Conservation (phyloP, 2,113 vertebrate species). For the Myiagra hebetior region DNA sequence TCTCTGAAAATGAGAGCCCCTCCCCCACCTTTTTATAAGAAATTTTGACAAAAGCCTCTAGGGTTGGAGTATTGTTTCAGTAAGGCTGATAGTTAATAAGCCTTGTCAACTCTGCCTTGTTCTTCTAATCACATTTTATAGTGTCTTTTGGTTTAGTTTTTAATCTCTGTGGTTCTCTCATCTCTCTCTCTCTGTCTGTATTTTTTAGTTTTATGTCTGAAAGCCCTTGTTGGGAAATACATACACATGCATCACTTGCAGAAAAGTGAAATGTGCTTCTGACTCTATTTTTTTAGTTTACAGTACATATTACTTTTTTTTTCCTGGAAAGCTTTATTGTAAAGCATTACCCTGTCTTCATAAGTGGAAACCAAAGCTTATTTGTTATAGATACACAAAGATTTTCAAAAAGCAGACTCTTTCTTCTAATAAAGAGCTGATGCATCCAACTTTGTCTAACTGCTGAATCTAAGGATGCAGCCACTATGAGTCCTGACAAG, state of each 20-base stretch:
- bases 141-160: neutral
- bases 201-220: constrained; percentile 25
- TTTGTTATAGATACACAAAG: neutral
- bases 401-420: neutral
- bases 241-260: neutral
- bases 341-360: neutral
- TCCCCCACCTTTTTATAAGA: neutral
- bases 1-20: neutral
- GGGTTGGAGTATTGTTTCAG: neutral
- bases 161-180: neutral
- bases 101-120: neutral
- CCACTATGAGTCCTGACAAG: neutral
- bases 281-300: neutral
- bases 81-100: constrained; percentile 24
- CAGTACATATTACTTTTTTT: neutral
- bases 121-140: constrained; percentile 21
- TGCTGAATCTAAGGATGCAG: neutral
- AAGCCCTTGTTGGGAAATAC: neutral
- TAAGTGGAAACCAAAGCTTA: neutral
- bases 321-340: neutral
- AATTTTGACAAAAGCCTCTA: constrained; percentile 3
- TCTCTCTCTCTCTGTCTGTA: neutral
- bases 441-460: neutral
- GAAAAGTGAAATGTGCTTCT: constrained; percentile 1
- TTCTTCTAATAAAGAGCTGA: neutral